These are phyloP conservation scores for Eretmocerus hayati DNA, from an alignment of 2,888 invertebrate species.

Conservation along the genomic window DNA sequence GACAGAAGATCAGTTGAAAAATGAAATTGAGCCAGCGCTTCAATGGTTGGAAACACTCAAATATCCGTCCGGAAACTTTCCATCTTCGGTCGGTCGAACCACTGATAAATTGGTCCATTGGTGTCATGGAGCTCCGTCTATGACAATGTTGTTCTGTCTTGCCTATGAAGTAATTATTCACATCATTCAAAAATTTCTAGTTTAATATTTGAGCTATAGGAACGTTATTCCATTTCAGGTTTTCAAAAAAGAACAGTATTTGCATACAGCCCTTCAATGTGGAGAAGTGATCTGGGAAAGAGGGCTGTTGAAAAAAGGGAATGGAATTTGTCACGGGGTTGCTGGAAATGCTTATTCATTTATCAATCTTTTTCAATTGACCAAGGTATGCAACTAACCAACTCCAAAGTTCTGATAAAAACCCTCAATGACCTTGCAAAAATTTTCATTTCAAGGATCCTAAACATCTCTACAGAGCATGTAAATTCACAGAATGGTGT, in stretches of 20 bases:
- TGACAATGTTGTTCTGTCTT: slow-evolving; percentile 62
- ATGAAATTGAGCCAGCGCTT: slow-evolving; percentile 58
- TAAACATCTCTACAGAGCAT: slow-evolving; percentile 67
- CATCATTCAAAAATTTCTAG: too few species aligned
- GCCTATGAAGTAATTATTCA: slow-evolving; percentile 57
- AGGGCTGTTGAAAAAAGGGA: slow-evolving; percentile 76
- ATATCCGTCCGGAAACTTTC: slow-evolving; percentile 64
- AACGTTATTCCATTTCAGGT: slow-evolving; percentile 48
- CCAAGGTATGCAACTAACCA: slow-evolving; percentile 52
- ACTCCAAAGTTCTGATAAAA: too few species aligned
- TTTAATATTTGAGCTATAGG: background rate
- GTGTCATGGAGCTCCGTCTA: slow-evolving; percentile 93
- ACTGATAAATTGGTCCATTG: slow-evolving; percentile 79
- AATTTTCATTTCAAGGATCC: slow-evolving; percentile 52
- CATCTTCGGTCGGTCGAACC: slow-evolving; percentile 65
- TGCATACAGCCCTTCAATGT: slow-evolving; percentile 61
- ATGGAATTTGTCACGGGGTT: slow-evolving; percentile 82
- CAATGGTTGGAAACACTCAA: slow-evolving; percentile 56
- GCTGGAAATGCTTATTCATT: slow-evolving; percentile 83
- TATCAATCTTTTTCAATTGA: slow-evolving; percentile 69
- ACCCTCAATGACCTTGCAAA: slow-evolving; percentile 2
- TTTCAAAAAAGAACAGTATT: slow-evolving; percentile 61
- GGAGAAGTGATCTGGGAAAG: slow-evolving; percentile 75
- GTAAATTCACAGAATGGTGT: slow-evolving; percentile 77
- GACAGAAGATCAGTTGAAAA: slow-evolving; percentile 52